phyloP scores from a whole-genome alignment of 2,113 vertebrate species.

The Phalacrocorax pelagicus region DNA sequence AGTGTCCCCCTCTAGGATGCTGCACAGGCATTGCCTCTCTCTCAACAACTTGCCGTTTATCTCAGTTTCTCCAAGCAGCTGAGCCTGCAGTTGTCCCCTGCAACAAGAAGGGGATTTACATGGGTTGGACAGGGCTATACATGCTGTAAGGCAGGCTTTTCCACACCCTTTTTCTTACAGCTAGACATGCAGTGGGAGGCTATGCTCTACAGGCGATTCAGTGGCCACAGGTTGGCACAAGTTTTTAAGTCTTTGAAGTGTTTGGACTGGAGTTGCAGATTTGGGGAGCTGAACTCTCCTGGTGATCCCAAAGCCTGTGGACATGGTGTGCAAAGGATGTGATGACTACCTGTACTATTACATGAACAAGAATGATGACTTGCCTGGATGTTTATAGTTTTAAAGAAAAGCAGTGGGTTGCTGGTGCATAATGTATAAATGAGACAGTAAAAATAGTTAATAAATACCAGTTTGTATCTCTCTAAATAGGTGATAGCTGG shows the following conservation, averaged over 20 bases:
- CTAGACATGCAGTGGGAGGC: neutral
- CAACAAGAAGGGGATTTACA: neutral
- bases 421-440: neutral
- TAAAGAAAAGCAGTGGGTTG: neutral
- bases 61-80: neutral
- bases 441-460: neutral
- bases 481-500: neutral
- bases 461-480: neutral
- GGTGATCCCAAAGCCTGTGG: neutral
- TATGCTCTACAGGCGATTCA: neutral
- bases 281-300: neutral
- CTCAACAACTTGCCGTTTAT: neutral
- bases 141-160: neutral
- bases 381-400: neutral
- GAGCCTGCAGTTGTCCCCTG: neutral
- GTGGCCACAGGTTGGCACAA: neutral
- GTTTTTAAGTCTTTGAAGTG: neutral
- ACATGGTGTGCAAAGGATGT: rapidly evolving
- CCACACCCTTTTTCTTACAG: neutral
- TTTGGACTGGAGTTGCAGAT: neutral
- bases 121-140: neutral
- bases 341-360: too few relatives aligned
- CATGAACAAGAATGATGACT: neutral
- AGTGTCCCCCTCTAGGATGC: neutral
- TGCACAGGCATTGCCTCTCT: neutral